phyloP scores from a whole-genome alignment of 2,888 invertebrate species.

The Erebia ligea region DNA sequence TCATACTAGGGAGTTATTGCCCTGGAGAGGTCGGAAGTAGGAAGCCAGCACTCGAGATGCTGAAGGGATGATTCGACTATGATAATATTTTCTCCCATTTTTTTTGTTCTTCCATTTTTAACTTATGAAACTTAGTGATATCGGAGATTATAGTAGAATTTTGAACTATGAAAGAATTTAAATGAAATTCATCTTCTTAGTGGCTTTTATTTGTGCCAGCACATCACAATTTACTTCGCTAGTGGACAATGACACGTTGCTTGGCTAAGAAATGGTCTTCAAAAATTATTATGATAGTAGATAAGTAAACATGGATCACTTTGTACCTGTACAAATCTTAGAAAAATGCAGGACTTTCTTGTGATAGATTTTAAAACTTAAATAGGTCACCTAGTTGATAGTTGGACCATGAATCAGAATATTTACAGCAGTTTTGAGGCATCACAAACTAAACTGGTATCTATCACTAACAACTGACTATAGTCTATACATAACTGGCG shows the following conservation, averaged over 20 bases:
- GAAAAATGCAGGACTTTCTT: no score
- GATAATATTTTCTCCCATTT: neutral
- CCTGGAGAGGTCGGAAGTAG: constrained; percentile 34
- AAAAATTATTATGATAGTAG: neutral
- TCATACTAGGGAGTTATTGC: constrained; percentile 42
- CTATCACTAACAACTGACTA: neutral
- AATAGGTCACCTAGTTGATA: neutral
- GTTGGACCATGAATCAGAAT: neutral
- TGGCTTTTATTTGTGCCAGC: no score
- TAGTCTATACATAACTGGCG: neutral
- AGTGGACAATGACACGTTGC: no score
- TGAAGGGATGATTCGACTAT: constrained; percentile 17
- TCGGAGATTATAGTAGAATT: no score
- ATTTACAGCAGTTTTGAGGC: neutral
- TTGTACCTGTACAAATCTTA: no score
- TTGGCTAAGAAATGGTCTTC: no score
- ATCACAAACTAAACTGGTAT: constrained; percentile 6
- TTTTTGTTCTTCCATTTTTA: no score
- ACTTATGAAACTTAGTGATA: no score
- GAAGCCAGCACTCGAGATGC: constrained; percentile 22
- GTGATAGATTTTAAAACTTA: neutral
- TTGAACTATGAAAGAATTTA: no score
- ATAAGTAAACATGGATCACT: no score
- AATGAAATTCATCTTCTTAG: no score
- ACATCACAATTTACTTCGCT: no score